Evolutionary conservation across 2,888 invertebrate species (phyloP).

Genomic region (Drosophila silvestris): DNA sequence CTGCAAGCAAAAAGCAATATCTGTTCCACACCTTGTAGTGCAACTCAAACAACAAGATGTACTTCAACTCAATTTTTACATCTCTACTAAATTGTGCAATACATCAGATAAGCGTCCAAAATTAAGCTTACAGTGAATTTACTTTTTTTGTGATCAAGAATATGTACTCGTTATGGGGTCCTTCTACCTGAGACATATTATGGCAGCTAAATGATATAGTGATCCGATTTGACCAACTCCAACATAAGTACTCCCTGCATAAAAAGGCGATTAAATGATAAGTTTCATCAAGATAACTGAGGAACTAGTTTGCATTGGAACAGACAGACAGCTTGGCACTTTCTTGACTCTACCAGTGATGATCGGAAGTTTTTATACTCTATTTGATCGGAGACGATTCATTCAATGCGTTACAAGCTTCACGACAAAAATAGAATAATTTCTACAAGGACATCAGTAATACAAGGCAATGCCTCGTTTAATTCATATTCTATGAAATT

Average conservation of each 20-base stretch:
- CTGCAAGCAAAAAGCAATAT: constrained; percentile 11
- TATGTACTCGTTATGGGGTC: no score
- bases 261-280: no score
- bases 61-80: not conserved
- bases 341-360: not conserved
- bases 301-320: not conserved
- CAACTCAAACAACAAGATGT: not conserved
- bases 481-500: not conserved
- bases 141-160: not conserved
- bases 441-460: not conserved
- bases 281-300: not conserved
- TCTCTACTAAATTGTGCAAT: not conserved
- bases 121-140: not conserved
- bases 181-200: not conserved
- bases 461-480: not conserved
- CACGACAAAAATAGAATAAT: not conserved
- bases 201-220: not conserved
- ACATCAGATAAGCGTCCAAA: no score
- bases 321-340: no score
- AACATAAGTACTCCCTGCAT: not conserved
- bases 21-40: not conserved
- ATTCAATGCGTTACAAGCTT: not conserved
- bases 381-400: not conserved
- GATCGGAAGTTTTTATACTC: not conserved
- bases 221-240: no score